Conservation (phyloP, 2,113 vertebrate species). For the Podocnemis expansa region DNA sequence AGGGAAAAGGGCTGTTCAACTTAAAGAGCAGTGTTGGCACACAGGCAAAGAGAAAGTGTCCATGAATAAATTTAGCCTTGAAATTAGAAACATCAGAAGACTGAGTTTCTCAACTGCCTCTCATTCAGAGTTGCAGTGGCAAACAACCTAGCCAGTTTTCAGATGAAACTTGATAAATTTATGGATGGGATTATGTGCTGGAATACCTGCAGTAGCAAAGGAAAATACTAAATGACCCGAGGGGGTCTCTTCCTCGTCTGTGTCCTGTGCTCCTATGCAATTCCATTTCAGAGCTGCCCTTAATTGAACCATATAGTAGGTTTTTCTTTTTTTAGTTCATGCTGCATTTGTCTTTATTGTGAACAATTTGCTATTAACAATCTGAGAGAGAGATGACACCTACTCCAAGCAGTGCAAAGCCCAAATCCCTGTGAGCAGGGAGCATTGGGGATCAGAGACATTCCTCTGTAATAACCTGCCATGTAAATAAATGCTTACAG, state of each 20-base stretch:
- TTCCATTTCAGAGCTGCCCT: background rate
- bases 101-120: background rate
- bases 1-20: background rate
- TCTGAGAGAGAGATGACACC: fast-evolving
- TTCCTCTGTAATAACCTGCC: background rate
- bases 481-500: background rate
- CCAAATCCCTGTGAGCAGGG: background rate
- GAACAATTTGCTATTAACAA: background rate
- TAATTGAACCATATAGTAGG: fast-evolving
- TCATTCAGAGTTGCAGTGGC: background rate
- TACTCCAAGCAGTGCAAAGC: background rate
- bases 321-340: background rate
- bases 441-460: background rate
- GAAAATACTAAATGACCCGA: background rate
- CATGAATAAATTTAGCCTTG: background rate
- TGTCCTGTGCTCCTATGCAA: background rate
- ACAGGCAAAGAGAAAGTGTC: background rate
- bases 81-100: background rate
- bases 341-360: background rate
- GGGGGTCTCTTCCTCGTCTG: background rate
- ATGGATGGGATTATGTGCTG: background rate
- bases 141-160: background rate
- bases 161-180: background rate
- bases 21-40: background rate
- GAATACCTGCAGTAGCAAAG: background rate